Conservation (phyloP, 2,113 vertebrate genomes). For the Athene noctua region DNA sequence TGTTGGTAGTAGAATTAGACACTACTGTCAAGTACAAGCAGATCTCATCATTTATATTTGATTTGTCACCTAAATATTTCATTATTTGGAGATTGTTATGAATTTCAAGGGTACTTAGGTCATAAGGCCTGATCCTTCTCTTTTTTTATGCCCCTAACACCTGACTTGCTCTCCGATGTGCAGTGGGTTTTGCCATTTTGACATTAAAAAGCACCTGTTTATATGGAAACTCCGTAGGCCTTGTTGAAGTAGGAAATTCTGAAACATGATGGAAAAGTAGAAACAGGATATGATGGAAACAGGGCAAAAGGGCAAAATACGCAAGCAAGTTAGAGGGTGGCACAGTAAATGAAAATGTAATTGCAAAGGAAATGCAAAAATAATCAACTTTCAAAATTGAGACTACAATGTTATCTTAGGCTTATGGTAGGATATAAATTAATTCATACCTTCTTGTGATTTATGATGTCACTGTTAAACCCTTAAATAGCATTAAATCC, state of each 20-base stretch:
- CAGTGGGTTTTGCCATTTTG: background rate
- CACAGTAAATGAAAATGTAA: conserved; percentile 29
- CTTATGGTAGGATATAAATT: conserved; percentile 44
- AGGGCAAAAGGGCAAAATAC: background rate
- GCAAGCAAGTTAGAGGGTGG: background rate
- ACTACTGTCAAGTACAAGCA: conserved; percentile 19
- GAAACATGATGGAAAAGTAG: background rate
- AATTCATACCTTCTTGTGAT: conserved; percentile 68
- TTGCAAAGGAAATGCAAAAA: conserved; percentile 19
- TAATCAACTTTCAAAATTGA: conserved; percentile 51
- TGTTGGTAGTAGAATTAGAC: background rate
- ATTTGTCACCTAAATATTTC: conserved; percentile 63
- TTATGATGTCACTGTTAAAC: conserved; percentile 72
- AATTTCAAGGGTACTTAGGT: conserved; percentile 33
- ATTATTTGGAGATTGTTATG: conserved; percentile 20
- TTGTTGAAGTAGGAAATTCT: conserved; percentile 13
- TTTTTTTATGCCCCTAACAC: background rate
- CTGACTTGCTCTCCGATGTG: background rate
- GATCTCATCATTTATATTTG: conserved; percentile 22
- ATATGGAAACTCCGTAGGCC: background rate
- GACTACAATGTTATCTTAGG: conserved; percentile 14
- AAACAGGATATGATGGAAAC: background rate
- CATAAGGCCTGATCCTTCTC: background rate
- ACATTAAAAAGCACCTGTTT: background rate
- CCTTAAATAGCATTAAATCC: conserved; percentile 70